Percentiles rank a stretch among this genome's conserved stretches.
phyloP scores from a whole-genome alignment of 2,888 invertebrate species.

The Tetragonisca angustula region DNA sequence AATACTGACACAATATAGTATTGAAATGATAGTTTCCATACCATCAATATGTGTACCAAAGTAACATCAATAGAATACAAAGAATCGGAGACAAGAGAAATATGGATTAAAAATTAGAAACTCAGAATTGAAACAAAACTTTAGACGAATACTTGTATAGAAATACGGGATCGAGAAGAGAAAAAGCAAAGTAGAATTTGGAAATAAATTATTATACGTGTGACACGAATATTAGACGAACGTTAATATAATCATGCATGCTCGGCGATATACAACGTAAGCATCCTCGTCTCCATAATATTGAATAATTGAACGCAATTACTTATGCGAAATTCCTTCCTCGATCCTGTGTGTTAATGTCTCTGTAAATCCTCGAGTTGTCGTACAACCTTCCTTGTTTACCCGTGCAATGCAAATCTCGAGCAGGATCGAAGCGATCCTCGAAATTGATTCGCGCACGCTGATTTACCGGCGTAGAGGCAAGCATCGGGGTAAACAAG shows the following conservation, averaged over 20 bases:
- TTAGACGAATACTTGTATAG: too few relatives aligned
- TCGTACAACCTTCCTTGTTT: slow-evolving; percentile 11
- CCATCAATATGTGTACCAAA: too few relatives aligned
- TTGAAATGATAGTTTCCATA: too few relatives aligned
- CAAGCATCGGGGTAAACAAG: background rate
- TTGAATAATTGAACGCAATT: background rate
- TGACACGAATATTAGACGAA: background rate
- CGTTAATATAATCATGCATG: background rate
- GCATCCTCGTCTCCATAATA: background rate
- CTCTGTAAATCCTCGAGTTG: background rate
- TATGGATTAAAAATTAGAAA: too few relatives aligned
- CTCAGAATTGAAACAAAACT: too few relatives aligned
- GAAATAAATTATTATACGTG: background rate
- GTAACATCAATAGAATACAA: too few relatives aligned
- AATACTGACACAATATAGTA: too few relatives aligned
- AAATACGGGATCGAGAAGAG: background rate
- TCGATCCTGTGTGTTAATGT: background rate
- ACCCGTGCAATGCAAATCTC: slow-evolving; percentile 32
- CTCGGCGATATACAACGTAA: too few relatives aligned
- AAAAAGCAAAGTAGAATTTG: background rate
- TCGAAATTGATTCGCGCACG: slow-evolving; percentile 33
- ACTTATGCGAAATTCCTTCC: background rate
- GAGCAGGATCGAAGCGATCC: background rate
- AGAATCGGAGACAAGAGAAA: too few relatives aligned
- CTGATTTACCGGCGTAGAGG: background rate